Percentiles rank a stretch among this genome's conserved stretches.
phyloP scores from a whole-genome alignment of 2,113 vertebrate species.

The Scatophagus argus region DNA sequence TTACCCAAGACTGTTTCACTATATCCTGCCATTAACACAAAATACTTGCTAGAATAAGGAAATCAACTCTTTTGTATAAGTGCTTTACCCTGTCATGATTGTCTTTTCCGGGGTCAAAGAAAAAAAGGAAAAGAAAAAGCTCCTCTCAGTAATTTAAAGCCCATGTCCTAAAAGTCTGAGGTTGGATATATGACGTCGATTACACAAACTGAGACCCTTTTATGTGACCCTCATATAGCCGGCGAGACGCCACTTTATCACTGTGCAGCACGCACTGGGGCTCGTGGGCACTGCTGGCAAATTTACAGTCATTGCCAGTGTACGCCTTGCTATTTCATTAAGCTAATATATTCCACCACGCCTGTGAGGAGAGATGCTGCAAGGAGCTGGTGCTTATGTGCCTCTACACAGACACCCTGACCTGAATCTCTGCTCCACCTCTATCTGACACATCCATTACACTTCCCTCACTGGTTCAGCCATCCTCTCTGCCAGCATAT shows the following conservation, averaged over 20 bases:
- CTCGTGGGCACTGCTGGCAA: conserved; percentile 42
- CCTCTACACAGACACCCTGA: conserved; percentile 62
- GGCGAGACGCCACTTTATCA: conserved; percentile 71
- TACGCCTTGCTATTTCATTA: conserved; percentile 76
- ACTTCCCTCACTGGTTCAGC: conserved; percentile 33
- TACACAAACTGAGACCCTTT: conserved; percentile 76
- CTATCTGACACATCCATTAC: conserved; percentile 54
- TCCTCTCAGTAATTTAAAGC: conserved; percentile 66
- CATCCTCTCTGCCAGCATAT: conserved; percentile 41
- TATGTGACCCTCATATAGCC: conserved; percentile 68
- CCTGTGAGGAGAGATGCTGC: conserved; percentile 48
- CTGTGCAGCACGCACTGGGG: conserved; percentile 22
- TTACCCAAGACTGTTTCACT: conserved; percentile 41
- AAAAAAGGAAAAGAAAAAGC: conserved; percentile 16
- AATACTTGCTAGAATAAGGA: conserved; percentile 48
- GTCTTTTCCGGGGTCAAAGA: conserved; percentile 27
- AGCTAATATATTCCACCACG: conserved; percentile 80
- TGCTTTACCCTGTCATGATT: conserved; percentile 54
- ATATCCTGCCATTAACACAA: conserved; percentile 41
- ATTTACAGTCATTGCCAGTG: conserved; percentile 70
- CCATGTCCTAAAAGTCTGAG: conserved; percentile 63
- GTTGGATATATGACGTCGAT: conserved; percentile 77
- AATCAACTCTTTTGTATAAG: conserved; percentile 53
- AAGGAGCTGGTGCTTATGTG: conserved; percentile 50
- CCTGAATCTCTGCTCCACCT: conserved; percentile 70